Evolutionary conservation across 2,797 vertebrate genomes (phyloP).

Genomic region (Thamnophis elegans): DNA sequence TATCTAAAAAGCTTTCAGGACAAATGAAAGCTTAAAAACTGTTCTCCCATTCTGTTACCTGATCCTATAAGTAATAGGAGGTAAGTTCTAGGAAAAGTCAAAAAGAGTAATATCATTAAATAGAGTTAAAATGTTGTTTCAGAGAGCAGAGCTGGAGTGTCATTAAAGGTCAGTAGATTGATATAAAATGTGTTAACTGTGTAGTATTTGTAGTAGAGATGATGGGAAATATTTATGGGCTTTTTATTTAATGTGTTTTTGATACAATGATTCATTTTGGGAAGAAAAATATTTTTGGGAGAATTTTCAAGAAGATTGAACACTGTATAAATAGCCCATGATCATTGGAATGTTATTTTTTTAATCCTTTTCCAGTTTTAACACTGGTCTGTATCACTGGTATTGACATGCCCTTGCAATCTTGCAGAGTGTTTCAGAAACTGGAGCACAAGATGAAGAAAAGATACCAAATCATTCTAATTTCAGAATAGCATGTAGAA

Average conservation of each 20-base stretch:
- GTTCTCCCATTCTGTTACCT: background rate
- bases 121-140: background rate
- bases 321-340: background rate
- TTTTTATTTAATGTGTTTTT: background rate
- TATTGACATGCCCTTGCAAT: background rate
- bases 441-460: background rate
- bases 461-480: background rate
- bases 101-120: background rate
- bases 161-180: background rate
- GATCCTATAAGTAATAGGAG: background rate
- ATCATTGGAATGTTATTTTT: background rate
- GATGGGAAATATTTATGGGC: background rate
- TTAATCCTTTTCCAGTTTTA: background rate
- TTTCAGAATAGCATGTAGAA: background rate
- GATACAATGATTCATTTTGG: background rate
- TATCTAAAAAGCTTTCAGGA: background rate
- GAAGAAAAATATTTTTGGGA: background rate
- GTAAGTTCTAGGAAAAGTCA: background rate
- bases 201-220: background rate
- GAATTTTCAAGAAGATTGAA: background rate
- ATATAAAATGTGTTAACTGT: background rate
- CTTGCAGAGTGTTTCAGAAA: background rate
- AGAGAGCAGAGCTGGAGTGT: background rate
- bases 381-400: background rate
- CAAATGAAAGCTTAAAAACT: background rate